Percentiles rank a stretch among this genome's conserved stretches.
Conservation (phyloP, 2,113 vertebrate species). For the Pachycephala philippinensis region DNA sequence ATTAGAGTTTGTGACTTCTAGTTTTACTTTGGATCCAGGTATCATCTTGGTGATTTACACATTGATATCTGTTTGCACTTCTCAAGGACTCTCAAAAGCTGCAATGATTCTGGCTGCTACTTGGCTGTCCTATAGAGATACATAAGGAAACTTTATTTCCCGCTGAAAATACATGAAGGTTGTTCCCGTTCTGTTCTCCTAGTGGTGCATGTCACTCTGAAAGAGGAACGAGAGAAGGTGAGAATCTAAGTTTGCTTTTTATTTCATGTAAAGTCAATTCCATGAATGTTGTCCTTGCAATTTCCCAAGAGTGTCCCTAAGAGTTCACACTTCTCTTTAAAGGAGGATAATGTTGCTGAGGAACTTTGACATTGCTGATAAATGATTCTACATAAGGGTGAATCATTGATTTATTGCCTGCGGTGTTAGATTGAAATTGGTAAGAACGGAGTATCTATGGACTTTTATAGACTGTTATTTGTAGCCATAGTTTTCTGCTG, state of each 20-base stretch:
- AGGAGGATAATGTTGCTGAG: not conserved
- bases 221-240: not conserved
- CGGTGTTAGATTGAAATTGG: slow-evolving; percentile 3
- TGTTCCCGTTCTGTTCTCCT: not conserved
- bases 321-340: not conserved
- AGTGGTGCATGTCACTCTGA: not conserved
- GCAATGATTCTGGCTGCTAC: not conserved
- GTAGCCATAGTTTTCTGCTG: not conserved
- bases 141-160: not conserved
- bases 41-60: not conserved
- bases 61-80: not conserved
- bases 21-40: not conserved
- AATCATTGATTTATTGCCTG: slow-evolving; percentile 44
- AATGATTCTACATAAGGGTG: slow-evolving; percentile 15
- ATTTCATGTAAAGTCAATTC: not conserved
- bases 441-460: not conserved
- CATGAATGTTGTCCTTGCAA: not conserved
- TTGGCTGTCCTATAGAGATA: not conserved
- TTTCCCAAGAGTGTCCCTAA: not conserved
- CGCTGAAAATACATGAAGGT: not conserved
- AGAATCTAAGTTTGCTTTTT: not conserved
- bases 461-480: slow-evolving; percentile 23
- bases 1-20: not conserved
- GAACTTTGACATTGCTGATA: slow-evolving; percentile 29
- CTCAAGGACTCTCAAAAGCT: not conserved